Percentiles rank a stretch among this genome's conserved stretches.
Conservation (phyloP, 2,113 vertebrate genomes). For the Helogale parvula region DNA sequence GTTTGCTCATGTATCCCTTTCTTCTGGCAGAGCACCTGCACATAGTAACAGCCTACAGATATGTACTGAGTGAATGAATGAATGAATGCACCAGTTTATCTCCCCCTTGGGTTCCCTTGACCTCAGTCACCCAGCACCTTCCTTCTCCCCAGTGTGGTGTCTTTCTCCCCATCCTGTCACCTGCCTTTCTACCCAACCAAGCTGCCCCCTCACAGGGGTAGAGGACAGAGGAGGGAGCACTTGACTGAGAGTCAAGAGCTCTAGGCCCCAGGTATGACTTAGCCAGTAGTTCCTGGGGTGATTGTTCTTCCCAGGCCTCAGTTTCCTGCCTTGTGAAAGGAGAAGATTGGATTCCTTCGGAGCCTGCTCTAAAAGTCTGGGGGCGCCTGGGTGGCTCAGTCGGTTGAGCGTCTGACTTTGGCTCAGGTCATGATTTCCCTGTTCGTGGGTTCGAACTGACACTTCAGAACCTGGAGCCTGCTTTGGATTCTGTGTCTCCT, state of each 20-base stretch:
- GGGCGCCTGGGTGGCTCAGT: no score
- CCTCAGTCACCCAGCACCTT: not conserved
- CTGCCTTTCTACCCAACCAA: not conserved
- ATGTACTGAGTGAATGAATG: not conserved
- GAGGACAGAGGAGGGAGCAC: rapidly evolving
- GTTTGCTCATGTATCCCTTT: not conserved
- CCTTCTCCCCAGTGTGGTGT: not conserved
- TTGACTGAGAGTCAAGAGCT: not conserved
- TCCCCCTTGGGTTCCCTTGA: not conserved
- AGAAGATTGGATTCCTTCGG: not conserved
- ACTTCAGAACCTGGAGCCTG: no score
- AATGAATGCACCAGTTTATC: not conserved
- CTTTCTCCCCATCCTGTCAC: not conserved
- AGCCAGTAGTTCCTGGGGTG: not conserved
- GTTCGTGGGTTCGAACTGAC: no score
- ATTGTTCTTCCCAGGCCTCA: rapidly evolving
- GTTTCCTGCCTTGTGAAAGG: not conserved
- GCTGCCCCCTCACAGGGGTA: not conserved
- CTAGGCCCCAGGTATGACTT: not conserved
- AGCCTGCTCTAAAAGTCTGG: not conserved
- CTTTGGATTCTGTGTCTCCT: no score
- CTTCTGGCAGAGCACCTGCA: not conserved
- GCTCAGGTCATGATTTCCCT: no score
- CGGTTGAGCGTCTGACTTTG: no score
- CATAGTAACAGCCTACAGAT: not conserved